Evolutionary conservation across 2,888 invertebrate species (phyloP), one percentile per base, ranked within the genome.

Genomic region (Temnothorax rugatulus): DNA sequence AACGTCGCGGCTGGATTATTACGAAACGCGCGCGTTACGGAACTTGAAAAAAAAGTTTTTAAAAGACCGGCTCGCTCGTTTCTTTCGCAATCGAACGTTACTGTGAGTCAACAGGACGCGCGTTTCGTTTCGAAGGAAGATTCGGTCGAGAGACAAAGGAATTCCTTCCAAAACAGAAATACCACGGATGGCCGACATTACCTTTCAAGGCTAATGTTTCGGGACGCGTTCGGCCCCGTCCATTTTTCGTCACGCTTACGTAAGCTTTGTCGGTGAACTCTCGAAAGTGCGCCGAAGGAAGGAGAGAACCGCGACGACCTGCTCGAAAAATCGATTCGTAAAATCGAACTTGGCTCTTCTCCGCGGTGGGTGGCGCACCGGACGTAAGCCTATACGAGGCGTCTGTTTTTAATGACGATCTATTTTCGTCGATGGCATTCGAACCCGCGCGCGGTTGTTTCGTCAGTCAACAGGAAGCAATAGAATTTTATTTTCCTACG

Each of bases 391-490:
- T 84, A 87, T 61, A 71, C 63, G 13, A 81, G 66, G 82, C 69
- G 75, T 82, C 86, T 77, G 83, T 88, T 87, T 34, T 90, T 90
- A 90, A 90, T 82, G 90, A 88, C 63, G 82, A 44, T 90, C 90
- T 90, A 90, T 90, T 90, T 87, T 87, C 83, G 90, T 87, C 87
- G 83, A 75, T 89, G 84, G 85, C 87, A 90, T 86, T 87, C 89
- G 84, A 84, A 88, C 83, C 66, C 84, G 69, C 82, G 86, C 81
- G 77, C 44, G 47, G 25, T 47, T 86, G 90, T 88, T 86, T 86
- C 82, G 88, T 90, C 88, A 88, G 90, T 90, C 88, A 89, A 90
- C 90, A 89, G 90, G 90, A 90, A 90, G 88, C 81, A 71, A 90
- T 90, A 89, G 90, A 90, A 89, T 90, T 90, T 90, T 85, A 90